These are phyloP conservation scores for Zoroaster sp. DNA, from an alignment of 53 echinoderm and acorn worm species.

Conservation along the genomic window DNA sequence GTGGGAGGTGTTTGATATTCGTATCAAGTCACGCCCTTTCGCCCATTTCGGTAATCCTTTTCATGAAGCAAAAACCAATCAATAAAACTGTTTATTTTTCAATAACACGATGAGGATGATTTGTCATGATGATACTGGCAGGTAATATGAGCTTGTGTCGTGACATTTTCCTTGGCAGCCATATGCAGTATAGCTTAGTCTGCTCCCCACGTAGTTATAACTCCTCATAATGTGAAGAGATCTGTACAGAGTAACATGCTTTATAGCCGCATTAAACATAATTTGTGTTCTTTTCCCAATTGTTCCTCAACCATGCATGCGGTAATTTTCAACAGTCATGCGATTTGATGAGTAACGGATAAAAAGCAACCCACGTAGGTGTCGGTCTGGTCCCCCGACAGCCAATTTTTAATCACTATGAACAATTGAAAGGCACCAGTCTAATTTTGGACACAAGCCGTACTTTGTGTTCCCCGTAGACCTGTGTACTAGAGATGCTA, in stretches of 20 bases:
- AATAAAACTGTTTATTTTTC: background rate
- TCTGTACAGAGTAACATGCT: conserved; percentile 15
- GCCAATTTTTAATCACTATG: background rate
- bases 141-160: background rate
- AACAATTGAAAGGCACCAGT: background rate
- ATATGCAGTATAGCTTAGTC: background rate
- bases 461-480: background rate
- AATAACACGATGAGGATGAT: background rate
- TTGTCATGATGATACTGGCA: background rate
- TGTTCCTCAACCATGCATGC: background rate
- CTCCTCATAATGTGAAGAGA: background rate
- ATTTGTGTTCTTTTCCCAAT: background rate
- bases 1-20: no score
- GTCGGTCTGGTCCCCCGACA: background rate
- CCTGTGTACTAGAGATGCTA: background rate
- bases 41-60: background rate
- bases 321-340: background rate
- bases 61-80: background rate
- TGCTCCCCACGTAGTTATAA: background rate
- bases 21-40: no score
- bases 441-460: no score
- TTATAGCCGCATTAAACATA: conserved; percentile 21
- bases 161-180: background rate
- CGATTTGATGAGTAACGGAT: background rate
- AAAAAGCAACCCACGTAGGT: no score